phyloP scores from a whole-genome alignment of 92 coral and sea anemone species.

The Diadumene lineata region DNA sequence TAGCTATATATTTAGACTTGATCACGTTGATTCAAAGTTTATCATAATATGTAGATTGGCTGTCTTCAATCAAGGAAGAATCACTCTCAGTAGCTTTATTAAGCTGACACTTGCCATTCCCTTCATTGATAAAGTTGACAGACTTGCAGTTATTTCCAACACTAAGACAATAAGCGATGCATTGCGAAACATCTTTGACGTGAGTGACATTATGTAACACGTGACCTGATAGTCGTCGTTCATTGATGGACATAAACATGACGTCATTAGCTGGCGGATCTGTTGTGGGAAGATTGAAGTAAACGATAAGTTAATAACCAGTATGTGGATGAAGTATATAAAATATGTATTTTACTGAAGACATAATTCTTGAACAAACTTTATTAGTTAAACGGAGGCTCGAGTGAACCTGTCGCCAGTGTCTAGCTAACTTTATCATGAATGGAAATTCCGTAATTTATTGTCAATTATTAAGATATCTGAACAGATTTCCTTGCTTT shows the following conservation, averaged over 20 bases:
- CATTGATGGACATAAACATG: slow-evolving; percentile 24
- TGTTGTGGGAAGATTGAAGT: not conserved
- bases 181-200: slow-evolving; percentile 7
- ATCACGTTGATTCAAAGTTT: not conserved
- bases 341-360: no score
- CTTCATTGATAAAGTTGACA: slow-evolving; percentile 1
- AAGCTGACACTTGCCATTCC: slow-evolving; percentile 15
- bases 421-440: no score
- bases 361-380: no score
- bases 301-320: no score
- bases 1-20: no score
- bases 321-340: no score
- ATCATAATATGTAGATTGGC: slow-evolving; percentile 7
- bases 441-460: no score
- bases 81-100: slow-evolving; percentile 1
- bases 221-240: slow-evolving; percentile 12
- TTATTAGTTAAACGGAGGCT: no score
- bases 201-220: slow-evolving; percentile 3
- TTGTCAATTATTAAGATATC: no score
- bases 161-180: slow-evolving; percentile 16
- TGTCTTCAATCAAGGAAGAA: not conserved
- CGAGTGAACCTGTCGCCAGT: no score
- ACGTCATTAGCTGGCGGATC: not conserved
- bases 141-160: slow-evolving; percentile 28
- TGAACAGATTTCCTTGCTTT: no score